These are phyloP conservation scores for Colostygia pectinataria DNA, from an alignment of 2,888 invertebrate genomes.

Conservation along the genomic window DNA sequence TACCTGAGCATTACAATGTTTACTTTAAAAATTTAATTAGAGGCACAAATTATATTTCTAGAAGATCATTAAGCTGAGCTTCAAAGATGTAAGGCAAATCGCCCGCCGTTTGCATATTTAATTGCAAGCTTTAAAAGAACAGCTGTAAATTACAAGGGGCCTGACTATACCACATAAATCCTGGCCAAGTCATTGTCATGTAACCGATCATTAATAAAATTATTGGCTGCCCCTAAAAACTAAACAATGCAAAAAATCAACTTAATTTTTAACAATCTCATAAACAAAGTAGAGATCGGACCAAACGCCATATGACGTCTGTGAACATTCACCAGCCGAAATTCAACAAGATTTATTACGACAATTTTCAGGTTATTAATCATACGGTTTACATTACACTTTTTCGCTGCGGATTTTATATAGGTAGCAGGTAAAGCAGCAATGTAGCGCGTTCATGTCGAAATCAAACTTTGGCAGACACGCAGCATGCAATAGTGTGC, in stretches of 20 bases:
- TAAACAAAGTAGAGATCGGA: conserved; percentile 73
- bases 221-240: conserved; percentile 49
- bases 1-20: no score
- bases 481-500: conserved; percentile 59
- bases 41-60: no score
- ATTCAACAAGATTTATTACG: conserved; percentile 63
- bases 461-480: conserved; percentile 49
- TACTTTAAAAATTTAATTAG: no score
- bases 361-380: conserved; percentile 32
- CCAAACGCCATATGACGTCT: conserved; percentile 74
- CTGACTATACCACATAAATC: conserved; percentile 37
- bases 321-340: conserved; percentile 53
- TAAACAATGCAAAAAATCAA: conserved; percentile 56
- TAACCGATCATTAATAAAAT: conserved; percentile 52
- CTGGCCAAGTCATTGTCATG: conserved; percentile 44
- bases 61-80: no score
- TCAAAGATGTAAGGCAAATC: conserved; percentile 1
- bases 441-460: conserved; percentile 49
- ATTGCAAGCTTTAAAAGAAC: conserved; percentile 23
- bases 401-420: conserved; percentile 11
- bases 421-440: conserved; percentile 38
- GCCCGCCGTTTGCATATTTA: conserved; percentile 20
- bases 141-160: conserved; percentile 26
- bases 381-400: conserved; percentile 45
- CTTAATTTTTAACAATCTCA: conserved; percentile 62